These are phyloP conservation scores for Nesometra sesokonis DNA, from an alignment of 35 echinoderm and acorn worm genomes.

Conservation along the genomic window DNA sequence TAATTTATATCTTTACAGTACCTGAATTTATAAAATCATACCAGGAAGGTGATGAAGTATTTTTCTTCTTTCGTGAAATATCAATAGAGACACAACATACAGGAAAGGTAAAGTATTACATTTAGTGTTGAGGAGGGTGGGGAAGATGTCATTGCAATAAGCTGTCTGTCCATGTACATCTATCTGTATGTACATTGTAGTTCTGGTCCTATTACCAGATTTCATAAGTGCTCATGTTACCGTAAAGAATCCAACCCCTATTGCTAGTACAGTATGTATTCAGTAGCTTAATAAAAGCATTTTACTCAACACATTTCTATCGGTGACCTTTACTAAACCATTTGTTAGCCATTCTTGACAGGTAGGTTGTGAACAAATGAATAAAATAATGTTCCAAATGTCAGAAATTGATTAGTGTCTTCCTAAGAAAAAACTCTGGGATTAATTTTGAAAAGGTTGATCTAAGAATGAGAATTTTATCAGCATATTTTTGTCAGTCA, in stretches of 20 bases:
- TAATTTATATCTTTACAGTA: slow-evolving; percentile 35
- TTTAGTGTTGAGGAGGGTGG: too few relatives aligned
- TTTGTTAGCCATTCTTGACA: neutral
- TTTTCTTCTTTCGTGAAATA: slow-evolving; percentile 88
- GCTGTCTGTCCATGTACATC: too few relatives aligned
- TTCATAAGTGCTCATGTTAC: too few relatives aligned
- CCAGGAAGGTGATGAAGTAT: slow-evolving; percentile 68
- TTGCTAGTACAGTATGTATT: too few relatives aligned
- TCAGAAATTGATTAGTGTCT: neutral
- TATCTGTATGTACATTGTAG: too few relatives aligned
- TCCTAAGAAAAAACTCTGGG: neutral
- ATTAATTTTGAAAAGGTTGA: too few relatives aligned
- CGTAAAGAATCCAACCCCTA: too few relatives aligned
- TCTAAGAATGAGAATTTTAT: too few relatives aligned
- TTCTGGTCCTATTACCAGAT: too few relatives aligned
- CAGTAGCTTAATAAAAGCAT: too few relatives aligned
- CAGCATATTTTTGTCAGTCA: too few relatives aligned
- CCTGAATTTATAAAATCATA: slow-evolving; percentile 86
- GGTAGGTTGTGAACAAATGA: neutral
- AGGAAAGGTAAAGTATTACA: slow-evolving; percentile 69
- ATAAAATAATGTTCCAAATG: neutral
- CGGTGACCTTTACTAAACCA: neutral
- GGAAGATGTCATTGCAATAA: too few relatives aligned
- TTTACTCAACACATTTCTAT: neutral
- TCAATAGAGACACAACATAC: slow-evolving; percentile 56